phyloP scores from a whole-genome alignment of 2,888 invertebrate species.

The Mantis religiosa region DNA sequence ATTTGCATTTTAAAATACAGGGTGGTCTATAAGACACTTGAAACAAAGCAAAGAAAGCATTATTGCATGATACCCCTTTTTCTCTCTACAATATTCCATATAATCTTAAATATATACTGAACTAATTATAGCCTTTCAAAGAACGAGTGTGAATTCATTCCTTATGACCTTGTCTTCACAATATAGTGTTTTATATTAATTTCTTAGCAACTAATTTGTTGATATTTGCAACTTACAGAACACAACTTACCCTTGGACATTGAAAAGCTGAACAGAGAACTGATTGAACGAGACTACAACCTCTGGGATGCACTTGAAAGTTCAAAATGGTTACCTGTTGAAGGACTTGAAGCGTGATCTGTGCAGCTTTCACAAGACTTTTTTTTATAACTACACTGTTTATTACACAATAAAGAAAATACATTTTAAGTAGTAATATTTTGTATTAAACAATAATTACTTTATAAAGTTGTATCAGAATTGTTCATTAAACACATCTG shows the following conservation, averaged over 20 bases:
- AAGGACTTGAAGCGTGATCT: conserved; percentile 55
- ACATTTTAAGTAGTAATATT: conserved; percentile 1
- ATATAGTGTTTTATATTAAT: too few relatives aligned
- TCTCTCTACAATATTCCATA: background rate
- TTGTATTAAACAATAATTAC: conserved; percentile 7
- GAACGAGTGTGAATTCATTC: too few relatives aligned
- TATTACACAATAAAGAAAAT: conserved; percentile 17
- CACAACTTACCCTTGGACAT: conserved; percentile 70
- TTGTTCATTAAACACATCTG: background rate
- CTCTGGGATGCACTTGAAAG: conserved; percentile 78
- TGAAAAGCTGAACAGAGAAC: conserved; percentile 72
- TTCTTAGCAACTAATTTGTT: background rate
- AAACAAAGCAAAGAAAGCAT: too few relatives aligned
- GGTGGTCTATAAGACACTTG: too few relatives aligned
- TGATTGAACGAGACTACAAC: conserved; percentile 68
- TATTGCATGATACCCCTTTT: background rate
- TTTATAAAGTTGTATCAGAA: conserved; percentile 12
- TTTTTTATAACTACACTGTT: background rate
- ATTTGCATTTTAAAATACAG: too few relatives aligned
- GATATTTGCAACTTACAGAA: conserved; percentile 50
- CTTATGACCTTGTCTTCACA: background rate
- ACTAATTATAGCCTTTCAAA: too few relatives aligned
- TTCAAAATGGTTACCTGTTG: conserved; percentile 79
- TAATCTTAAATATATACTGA: background rate
- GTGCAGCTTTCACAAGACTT: background rate